phyloP scores from a whole-genome alignment of 2,113 vertebrate genomes.

The Phasianus colchicus region DNA sequence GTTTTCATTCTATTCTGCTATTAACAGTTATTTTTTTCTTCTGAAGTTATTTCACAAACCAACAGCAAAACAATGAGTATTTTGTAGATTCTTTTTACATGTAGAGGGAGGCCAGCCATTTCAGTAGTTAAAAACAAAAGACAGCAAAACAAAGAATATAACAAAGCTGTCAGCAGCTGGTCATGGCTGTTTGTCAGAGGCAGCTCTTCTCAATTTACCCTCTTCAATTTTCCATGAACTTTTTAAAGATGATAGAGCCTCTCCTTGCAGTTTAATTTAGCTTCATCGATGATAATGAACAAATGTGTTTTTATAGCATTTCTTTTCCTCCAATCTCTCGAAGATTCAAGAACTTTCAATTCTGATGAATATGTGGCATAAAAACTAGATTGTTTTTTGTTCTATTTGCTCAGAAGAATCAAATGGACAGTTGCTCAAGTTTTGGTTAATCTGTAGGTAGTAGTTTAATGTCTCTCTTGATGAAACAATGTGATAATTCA shows the following conservation, averaged over 20 bases:
- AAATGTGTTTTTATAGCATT: not conserved
- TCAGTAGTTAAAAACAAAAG: not conserved
- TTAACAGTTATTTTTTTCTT: not conserved
- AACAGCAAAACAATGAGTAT: not conserved
- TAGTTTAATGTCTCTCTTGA: not conserved
- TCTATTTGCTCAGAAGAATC: not conserved
- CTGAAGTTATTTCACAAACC: not conserved
- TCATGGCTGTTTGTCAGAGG: no score
- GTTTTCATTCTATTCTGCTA: not conserved
- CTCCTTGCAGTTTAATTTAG: not conserved
- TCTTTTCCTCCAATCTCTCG: not conserved
- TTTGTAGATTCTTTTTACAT: not conserved
- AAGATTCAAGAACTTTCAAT: not conserved
- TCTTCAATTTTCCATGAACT: not conserved
- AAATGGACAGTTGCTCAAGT: not conserved
- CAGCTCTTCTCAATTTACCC: not conserved
- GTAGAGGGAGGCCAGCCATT: not conserved
- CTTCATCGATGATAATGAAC: not conserved
- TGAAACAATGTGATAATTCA: not conserved
- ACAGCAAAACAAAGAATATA: not conserved
- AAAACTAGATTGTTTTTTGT: not conserved
- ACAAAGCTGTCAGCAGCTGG: not conserved
- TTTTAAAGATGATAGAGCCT: not conserved
- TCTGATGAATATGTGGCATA: not conserved
- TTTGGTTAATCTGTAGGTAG: not conserved